A percentile compares a stretch with the other conserved stretches of the same genome.
phyloP scores from a whole-genome alignment of 2,113 vertebrate species.

The Guaruba guarouba region DNA sequence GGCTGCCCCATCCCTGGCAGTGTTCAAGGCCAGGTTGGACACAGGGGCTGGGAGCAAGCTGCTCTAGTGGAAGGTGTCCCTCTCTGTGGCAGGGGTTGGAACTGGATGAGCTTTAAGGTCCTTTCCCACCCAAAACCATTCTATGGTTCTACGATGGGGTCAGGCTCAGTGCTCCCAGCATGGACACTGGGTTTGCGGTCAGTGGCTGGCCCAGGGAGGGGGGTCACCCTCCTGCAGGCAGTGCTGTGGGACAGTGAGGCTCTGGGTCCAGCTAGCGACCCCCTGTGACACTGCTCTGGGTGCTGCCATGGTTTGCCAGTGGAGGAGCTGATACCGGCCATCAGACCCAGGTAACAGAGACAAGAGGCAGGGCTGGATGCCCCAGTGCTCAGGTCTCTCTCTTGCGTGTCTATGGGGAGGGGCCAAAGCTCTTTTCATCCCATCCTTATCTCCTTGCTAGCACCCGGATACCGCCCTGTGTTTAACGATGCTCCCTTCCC shows the following conservation, averaged over 20 bases:
- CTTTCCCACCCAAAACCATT: too few relatives aligned
- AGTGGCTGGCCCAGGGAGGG: too few relatives aligned
- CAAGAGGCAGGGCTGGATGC: not conserved
- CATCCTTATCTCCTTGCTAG: fast-evolving
- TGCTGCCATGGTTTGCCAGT: fast-evolving
- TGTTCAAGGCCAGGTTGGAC: too few relatives aligned
- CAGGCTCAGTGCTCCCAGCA: not conserved
- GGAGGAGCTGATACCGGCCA: not conserved
- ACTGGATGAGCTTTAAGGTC: too few relatives aligned
- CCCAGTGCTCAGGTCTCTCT: not conserved
- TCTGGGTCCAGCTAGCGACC: not conserved
- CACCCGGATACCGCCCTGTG: fast-evolving
- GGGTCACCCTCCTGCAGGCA: fast-evolving
- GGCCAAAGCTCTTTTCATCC: not conserved
- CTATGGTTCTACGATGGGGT: too few relatives aligned
- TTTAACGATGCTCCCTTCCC: not conserved
- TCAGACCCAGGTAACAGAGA: fast-evolving
- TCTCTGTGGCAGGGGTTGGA: too few relatives aligned
- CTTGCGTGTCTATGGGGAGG: fast-evolving
- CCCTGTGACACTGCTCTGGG: not conserved
- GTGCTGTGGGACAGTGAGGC: fast-evolving
- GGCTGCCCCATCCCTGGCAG: too few relatives aligned
- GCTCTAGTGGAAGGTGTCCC: too few relatives aligned
- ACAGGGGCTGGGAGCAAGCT: too few relatives aligned
- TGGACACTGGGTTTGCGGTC: too few relatives aligned